phyloP scores from a whole-genome alignment of 1,140 invertebrate genomes.

The Coptotermes formosanus region DNA sequence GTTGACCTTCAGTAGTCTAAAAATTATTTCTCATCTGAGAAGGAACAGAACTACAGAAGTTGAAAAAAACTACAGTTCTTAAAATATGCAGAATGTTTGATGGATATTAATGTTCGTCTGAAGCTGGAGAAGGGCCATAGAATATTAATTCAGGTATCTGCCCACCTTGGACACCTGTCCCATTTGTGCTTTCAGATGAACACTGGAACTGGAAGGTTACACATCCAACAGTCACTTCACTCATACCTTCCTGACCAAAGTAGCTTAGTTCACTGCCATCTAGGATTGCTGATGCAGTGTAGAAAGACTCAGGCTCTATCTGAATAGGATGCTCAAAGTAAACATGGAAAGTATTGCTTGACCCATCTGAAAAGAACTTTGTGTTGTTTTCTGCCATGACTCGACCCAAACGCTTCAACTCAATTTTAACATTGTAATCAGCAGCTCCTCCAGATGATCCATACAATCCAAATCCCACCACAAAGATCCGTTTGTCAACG shows the following conservation, averaged over 20 bases:
- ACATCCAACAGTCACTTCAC: slow-evolving; percentile 82
- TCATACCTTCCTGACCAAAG: slow-evolving; percentile 93
- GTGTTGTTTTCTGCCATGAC: slow-evolving; percentile 86
- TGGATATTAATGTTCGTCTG: slow-evolving; percentile 34
- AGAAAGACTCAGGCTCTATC: slow-evolving; percentile 84
- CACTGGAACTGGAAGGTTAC: slow-evolving; percentile 94
- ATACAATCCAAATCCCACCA: slow-evolving; percentile 89
- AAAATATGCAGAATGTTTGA: slow-evolving; percentile 27
- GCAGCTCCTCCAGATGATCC: slow-evolving; percentile 89
- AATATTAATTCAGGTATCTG: slow-evolving; percentile 94
- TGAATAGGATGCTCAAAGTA: slow-evolving; percentile 90
- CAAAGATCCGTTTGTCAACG: slow-evolving; percentile 88
- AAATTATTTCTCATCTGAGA: background rate
- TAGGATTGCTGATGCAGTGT: slow-evolving; percentile 85
- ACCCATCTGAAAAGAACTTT: slow-evolving; percentile 91
- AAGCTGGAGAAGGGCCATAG: slow-evolving; percentile 67
- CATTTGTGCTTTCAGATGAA: slow-evolving; percentile 90
- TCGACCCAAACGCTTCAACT: slow-evolving; percentile 80
- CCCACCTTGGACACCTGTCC: slow-evolving; percentile 90
- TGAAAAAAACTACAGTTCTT: background rate
- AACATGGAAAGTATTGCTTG: slow-evolving; percentile 90
- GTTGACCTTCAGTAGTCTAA: background rate
- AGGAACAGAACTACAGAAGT: background rate
- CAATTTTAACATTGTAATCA: slow-evolving; percentile 88
- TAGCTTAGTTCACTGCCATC: slow-evolving; percentile 90